Conservation (phyloP, 2,888 invertebrate species). For the Brachypalpus laphriformis region DNA sequence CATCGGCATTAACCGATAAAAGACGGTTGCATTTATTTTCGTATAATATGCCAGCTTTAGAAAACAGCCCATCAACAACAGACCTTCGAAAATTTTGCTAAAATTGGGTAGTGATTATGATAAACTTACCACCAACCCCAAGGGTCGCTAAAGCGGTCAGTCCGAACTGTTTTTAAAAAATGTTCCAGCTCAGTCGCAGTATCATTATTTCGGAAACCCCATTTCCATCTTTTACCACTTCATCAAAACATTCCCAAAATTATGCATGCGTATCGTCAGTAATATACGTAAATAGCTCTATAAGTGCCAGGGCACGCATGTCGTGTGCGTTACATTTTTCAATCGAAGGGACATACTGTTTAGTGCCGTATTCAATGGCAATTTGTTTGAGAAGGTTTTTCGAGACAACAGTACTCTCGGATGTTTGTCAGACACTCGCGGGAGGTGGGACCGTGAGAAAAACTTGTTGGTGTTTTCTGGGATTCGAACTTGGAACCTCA, state of each 20-base stretch:
- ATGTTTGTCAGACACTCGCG: no score
- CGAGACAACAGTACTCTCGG: no score
- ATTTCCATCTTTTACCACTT: conserved; percentile 7
- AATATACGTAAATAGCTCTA: no score
- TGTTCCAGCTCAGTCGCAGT: background rate
- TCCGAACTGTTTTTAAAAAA: background rate
- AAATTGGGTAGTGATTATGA: background rate
- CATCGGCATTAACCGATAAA: background rate
- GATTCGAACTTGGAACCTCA: no score
- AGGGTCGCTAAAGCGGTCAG: no score
- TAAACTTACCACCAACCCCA: background rate
- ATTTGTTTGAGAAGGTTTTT: no score
- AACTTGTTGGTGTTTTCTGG: no score
- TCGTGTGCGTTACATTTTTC: no score
- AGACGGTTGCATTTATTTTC: background rate
- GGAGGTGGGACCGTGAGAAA: no score
- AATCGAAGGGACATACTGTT: no score
- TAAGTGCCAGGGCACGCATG: no score
- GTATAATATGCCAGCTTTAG: background rate
- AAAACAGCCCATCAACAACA: background rate
- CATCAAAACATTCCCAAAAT: conserved; percentile 16
- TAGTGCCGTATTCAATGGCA: no score
- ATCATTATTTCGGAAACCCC: background rate
- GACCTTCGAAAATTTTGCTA: background rate
- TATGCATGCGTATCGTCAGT: background rate